These are phyloP conservation scores for Diglossa brunneiventris DNA, from an alignment of 2,113 vertebrate species.

Conservation along the genomic window DNA sequence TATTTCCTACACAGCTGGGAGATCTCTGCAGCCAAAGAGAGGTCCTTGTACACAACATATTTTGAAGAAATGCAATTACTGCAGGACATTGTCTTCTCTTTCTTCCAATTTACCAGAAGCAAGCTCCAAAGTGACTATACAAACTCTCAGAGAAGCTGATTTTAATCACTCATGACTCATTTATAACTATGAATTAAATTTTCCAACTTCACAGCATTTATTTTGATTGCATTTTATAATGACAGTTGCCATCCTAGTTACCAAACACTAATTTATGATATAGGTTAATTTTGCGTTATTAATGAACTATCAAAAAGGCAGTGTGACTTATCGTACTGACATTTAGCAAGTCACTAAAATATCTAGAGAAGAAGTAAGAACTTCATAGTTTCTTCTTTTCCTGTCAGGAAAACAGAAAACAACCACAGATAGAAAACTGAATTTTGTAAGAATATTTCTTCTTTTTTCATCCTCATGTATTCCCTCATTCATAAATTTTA, in stretches of 20 bases:
- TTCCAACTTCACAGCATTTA: conserved; percentile 9
- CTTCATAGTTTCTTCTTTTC: neutral
- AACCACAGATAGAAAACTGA: neutral
- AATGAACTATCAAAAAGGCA: conserved; percentile 23
- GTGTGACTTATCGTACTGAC: neutral
- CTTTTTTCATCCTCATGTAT: neutral
- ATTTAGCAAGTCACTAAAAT: conserved; percentile 17
- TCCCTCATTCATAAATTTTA: neutral
- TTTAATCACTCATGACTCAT: conserved; percentile 1
- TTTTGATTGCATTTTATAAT: conserved; percentile 25
- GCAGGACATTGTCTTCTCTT: neutral
- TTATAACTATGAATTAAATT: conserved; percentile 2
- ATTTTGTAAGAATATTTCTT: neutral
- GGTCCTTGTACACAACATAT: neutral
- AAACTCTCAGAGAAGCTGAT: neutral
- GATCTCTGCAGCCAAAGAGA: neutral
- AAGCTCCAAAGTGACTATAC: neutral
- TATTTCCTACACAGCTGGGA: neutral
- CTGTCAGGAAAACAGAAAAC: neutral
- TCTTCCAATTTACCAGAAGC: neutral
- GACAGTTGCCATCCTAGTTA: neutral
- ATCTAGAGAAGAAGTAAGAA: neutral
- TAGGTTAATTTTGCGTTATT: neutral
- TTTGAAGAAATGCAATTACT: neutral
- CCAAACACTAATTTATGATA: conserved; percentile 6